Percentiles rank a stretch among this genome's conserved stretches.
phyloP scores from a whole-genome alignment of 2,888 invertebrate species.

The Melinaea menophilus region DNA sequence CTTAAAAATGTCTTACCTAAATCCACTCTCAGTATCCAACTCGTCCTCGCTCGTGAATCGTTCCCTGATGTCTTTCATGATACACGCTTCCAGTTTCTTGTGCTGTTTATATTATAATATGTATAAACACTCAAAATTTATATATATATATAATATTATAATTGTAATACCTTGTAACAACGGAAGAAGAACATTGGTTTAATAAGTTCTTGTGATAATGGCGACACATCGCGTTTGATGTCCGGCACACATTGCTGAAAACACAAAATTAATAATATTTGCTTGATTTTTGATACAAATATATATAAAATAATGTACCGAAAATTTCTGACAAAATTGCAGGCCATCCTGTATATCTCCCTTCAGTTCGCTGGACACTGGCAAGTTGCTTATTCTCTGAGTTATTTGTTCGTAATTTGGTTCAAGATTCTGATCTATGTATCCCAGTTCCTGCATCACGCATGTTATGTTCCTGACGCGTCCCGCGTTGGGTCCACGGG shows the following conservation, averaged over 20 bases:
- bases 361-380: constrained; percentile 79
- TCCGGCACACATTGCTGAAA: constrained; percentile 84
- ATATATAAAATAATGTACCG: constrained; percentile 56
- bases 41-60: constrained; percentile 79
- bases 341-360: constrained; percentile 82
- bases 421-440: constrained; percentile 81
- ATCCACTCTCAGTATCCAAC: constrained; percentile 73
- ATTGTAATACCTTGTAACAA: constrained; percentile 78
- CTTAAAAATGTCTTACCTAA: constrained; percentile 48
- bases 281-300: not conserved
- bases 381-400: constrained; percentile 78
- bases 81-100: constrained; percentile 84
- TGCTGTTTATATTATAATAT: constrained; percentile 59
- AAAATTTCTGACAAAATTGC: constrained; percentile 83
- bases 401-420: constrained; percentile 82
- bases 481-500: constrained; percentile 67
- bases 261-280: constrained; percentile 16
- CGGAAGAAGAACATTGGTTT: constrained; percentile 85
- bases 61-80: constrained; percentile 84
- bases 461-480: constrained; percentile 81
- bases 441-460: constrained; percentile 84
- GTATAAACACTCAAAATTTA: not conserved
- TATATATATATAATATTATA: not conserved
- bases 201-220: constrained; percentile 80
- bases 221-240: constrained; percentile 79